A percentile compares a stretch with the other conserved stretches of the same genome.
Evolutionary conservation across 2,797 vertebrate genomes (phyloP).

Genomic region (Zenarchopterus dispar): DNA sequence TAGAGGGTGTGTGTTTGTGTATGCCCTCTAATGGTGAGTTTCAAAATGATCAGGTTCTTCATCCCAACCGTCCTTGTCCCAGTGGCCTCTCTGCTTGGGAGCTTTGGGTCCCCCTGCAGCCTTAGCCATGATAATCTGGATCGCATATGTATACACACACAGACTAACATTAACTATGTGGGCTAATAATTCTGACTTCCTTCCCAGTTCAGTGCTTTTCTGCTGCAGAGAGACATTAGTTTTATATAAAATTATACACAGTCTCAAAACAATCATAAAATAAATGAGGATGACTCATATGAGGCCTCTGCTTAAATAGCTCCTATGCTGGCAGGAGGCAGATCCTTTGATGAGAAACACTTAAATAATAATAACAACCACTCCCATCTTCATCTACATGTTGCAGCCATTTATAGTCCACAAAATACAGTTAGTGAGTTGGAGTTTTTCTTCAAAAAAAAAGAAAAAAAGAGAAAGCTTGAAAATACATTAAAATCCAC

Average conservation of each 20-base stretch:
- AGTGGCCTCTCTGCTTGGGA: slow-evolving; percentile 92
- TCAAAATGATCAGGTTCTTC: slow-evolving; percentile 88
- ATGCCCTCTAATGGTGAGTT: slow-evolving; percentile 79
- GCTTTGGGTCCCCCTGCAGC: slow-evolving; percentile 90
- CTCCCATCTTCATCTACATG: too few species aligned
- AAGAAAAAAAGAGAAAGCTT: too few species aligned
- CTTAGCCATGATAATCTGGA: slow-evolving; percentile 96
- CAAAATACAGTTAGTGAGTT: too few species aligned
- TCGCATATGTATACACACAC: slow-evolving; percentile 58
- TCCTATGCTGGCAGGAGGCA: too few species aligned
- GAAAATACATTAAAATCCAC: too few species aligned
- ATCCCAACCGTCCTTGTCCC: slow-evolving; percentile 93
- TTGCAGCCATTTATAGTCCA: too few species aligned
- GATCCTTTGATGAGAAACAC: too few species aligned
- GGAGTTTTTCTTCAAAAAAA: too few species aligned
- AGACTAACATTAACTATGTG: slow-evolving; percentile 35
- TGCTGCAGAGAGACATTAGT: neutral
- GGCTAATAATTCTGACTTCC: neutral
- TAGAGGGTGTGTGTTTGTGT: slow-evolving; percentile 40
- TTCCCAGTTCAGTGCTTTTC: neutral
- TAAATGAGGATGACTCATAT: too few species aligned
- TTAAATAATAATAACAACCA: too few species aligned
- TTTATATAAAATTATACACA: neutral
- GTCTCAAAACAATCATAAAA: too few species aligned
- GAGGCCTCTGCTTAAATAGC: too few species aligned